phyloP scores from a whole-genome alignment of 2,888 invertebrate genomes.

The Leptopterna dolabrata region DNA sequence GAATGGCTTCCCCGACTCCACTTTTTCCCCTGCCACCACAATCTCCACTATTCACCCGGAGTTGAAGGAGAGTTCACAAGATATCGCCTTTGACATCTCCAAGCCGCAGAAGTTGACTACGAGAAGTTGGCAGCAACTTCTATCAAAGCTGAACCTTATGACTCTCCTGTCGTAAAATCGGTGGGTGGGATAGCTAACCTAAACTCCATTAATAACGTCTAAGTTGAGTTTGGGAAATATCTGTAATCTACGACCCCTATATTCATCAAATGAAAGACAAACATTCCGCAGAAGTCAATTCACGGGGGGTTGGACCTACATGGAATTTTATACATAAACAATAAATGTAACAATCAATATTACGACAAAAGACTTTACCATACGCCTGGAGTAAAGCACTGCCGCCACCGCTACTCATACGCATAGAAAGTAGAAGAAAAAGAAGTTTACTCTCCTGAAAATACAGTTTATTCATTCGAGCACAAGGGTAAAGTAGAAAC shows the following conservation, averaged over 20 bases:
- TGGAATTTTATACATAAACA: too few species aligned
- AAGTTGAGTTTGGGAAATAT: background rate
- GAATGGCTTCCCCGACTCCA: background rate
- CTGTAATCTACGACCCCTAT: background rate
- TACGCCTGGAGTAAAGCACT: too few species aligned
- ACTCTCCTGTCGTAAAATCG: background rate
- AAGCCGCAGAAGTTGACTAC: background rate
- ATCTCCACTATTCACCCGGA: background rate
- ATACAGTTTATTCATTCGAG: too few species aligned
- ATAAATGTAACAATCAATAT: too few species aligned
- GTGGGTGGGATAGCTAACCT: background rate
- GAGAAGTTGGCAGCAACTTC: background rate
- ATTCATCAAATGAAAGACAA: background rate
- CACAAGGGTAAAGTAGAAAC: too few species aligned
- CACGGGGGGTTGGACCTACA: too few species aligned
- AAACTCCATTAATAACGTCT: background rate
- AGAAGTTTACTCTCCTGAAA: too few species aligned
- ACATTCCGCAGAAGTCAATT: too few species aligned
- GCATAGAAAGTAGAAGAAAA: too few species aligned
- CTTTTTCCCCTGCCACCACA: background rate
- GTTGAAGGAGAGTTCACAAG: background rate
- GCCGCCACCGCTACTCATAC: too few species aligned
- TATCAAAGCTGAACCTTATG: background rate
- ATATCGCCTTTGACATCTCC: conserved; percentile 33
- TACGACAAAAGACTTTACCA: too few species aligned